Percentiles rank a stretch among this genome's conserved stretches.
phyloP scores from a whole-genome alignment of 1,140 invertebrate genomes.

The Drosophila parvula region DNA sequence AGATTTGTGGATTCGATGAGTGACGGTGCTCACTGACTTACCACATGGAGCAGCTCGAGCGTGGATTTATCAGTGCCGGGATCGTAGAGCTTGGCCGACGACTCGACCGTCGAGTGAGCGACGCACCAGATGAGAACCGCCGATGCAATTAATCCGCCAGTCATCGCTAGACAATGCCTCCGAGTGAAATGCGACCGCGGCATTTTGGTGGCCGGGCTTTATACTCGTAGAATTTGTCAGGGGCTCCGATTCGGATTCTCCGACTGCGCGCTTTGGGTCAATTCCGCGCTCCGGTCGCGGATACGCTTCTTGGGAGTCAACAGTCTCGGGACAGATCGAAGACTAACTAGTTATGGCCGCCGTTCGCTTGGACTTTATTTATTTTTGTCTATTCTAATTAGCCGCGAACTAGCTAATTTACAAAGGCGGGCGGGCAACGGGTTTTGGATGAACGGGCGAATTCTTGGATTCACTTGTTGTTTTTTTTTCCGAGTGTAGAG shows the following conservation, averaged over 20 bases:
- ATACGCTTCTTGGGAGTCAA: slow-evolving; percentile 11
- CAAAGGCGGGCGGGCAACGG: slow-evolving; percentile 9
- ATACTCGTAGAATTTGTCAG: slow-evolving; percentile 49
- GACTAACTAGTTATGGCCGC: slow-evolving; percentile 41
- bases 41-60: slow-evolving; percentile 79
- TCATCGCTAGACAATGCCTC: slow-evolving; percentile 78
- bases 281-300: slow-evolving; percentile 22
- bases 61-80: slow-evolving; percentile 74
- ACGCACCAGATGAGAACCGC: slow-evolving; percentile 72
- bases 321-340: slow-evolving; percentile 38
- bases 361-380: slow-evolving; percentile 28
- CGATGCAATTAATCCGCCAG: slow-evolving; percentile 73
- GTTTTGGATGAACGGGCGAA: not conserved
- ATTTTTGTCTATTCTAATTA: slow-evolving; percentile 31
- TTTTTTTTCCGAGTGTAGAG: slow-evolving; percentile 29
- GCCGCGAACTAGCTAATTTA: slow-evolving; percentile 32
- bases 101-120: slow-evolving; percentile 59
- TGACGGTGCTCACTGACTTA: slow-evolving; percentile 49
- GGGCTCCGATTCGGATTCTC: slow-evolving; percentile 50
- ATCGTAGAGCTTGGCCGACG: slow-evolving; percentile 63
- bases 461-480: not conserved
- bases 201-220: slow-evolving; percentile 70
- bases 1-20: not conserved
- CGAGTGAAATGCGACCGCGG: slow-evolving; percentile 79
- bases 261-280: slow-evolving; percentile 14